phyloP scores from a whole-genome alignment of 1,140 invertebrate genomes.

The Lineus longissimus region DNA sequence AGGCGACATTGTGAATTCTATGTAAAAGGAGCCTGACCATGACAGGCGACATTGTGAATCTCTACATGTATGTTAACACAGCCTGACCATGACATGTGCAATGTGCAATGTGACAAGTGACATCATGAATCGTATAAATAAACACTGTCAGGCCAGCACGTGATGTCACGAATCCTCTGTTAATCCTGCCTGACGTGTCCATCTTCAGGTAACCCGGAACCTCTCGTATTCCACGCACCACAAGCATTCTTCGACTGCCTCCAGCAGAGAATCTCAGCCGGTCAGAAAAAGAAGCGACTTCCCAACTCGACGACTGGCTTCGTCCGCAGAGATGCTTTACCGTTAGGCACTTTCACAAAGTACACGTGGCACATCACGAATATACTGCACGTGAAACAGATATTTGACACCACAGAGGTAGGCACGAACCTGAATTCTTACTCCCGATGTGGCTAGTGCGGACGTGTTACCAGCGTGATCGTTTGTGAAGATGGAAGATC shows the following conservation, averaged over 20 bases:
- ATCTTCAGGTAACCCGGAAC: constrained; percentile 59
- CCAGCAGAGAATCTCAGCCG: constrained; percentile 65
- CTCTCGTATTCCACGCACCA: constrained; percentile 69
- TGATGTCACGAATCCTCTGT: no score
- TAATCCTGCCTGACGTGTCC: neutral
- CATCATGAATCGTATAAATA: no score
- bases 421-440: constrained; percentile 28
- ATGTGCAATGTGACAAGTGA: no score
- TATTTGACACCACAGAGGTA: constrained; percentile 70
- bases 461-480: no score
- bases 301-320: constrained; percentile 63
- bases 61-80: no score
- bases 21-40: no score
- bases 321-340: constrained; percentile 62
- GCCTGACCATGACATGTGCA: no score
- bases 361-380: constrained; percentile 74
- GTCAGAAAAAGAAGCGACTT: constrained; percentile 65
- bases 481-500: neutral
- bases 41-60: no score
- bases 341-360: constrained; percentile 68
- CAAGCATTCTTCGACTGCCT: constrained; percentile 70
- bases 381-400: constrained; percentile 69
- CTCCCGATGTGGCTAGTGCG: no score
- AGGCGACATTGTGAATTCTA: no score
- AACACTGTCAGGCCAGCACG: no score